These are phyloP conservation scores for Marmota flaviventris DNA, from an alignment of 2,113 vertebrate species.

Conservation along the genomic window DNA sequence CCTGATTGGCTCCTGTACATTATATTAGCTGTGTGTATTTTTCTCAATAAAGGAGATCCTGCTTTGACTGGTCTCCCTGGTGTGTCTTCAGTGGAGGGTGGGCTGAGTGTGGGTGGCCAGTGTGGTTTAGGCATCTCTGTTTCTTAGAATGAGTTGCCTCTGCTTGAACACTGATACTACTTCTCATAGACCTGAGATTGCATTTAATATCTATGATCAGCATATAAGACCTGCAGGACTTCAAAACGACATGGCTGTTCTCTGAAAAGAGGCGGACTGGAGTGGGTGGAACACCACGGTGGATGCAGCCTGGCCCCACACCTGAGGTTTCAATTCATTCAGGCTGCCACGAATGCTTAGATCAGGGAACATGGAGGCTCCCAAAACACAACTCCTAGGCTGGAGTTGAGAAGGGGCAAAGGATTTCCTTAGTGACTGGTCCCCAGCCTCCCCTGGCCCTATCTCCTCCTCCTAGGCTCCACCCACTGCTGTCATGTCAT, in stretches of 20 bases:
- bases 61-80: too few species aligned
- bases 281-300: neutral
- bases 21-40: too few species aligned
- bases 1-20: too few species aligned
- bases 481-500: too few species aligned
- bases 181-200: neutral
- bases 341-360: neutral
- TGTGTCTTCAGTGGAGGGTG: rapidly evolving
- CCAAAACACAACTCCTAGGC: neutral
- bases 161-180: neutral
- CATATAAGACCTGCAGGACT: neutral
- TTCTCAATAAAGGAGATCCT: too few species aligned
- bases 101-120: too few species aligned
- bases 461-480: too few species aligned
- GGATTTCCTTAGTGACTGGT: neutral
- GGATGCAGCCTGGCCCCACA: neutral
- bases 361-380: neutral
- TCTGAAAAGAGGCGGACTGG: neutral
- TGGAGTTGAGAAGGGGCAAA: neutral
- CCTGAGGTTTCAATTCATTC: neutral
- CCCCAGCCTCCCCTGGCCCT: too few species aligned
- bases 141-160: neutral
- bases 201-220: neutral
- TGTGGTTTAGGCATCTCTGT: neutral
- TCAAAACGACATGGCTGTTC: neutral